Conservation (phyloP, 2,888 invertebrate species). For the Cistogaster globosa region DNA sequence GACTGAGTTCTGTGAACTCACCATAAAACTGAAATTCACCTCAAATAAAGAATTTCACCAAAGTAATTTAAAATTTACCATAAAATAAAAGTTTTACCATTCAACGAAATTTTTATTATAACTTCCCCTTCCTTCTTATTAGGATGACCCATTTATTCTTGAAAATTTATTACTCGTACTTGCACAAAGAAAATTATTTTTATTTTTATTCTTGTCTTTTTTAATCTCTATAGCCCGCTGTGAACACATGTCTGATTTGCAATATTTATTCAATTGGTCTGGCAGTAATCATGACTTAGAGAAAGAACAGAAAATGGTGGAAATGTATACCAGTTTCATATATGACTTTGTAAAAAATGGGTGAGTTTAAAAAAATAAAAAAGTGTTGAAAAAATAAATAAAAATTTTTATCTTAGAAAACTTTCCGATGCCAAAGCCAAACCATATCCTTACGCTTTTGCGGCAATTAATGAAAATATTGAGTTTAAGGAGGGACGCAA, state of each 20-base stretch:
- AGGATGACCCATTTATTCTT: too few species aligned
- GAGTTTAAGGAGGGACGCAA: conserved; percentile 30
- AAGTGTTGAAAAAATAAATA: neutral
- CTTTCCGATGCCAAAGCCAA: conserved; percentile 11
- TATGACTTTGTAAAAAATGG: conserved; percentile 83
- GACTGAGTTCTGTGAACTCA: too few species aligned
- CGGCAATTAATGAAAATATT: conserved; percentile 30
- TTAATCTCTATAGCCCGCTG: conserved; percentile 67
- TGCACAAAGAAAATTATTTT: too few species aligned
- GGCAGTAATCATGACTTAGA: neutral
- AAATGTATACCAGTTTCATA: conserved; percentile 83
- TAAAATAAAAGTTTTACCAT: too few species aligned
- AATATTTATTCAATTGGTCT: conserved; percentile 82
- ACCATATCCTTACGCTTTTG: conserved; percentile 52
- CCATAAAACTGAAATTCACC: too few species aligned
- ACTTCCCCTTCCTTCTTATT: too few species aligned
- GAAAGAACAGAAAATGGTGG: conserved; percentile 77
- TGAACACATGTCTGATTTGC: conserved; percentile 84
- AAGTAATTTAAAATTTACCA: too few species aligned
- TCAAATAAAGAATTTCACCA: too few species aligned
- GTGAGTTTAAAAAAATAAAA: conserved; percentile 73
- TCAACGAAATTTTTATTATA: too few species aligned
- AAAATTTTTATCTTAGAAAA: conserved; percentile 29
- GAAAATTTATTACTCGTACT: too few species aligned
- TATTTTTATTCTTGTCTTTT: too few species aligned